Evolutionary conservation across 2,113 vertebrate species (phyloP).

Genomic region (Cyanocitta stelleri): DNA sequence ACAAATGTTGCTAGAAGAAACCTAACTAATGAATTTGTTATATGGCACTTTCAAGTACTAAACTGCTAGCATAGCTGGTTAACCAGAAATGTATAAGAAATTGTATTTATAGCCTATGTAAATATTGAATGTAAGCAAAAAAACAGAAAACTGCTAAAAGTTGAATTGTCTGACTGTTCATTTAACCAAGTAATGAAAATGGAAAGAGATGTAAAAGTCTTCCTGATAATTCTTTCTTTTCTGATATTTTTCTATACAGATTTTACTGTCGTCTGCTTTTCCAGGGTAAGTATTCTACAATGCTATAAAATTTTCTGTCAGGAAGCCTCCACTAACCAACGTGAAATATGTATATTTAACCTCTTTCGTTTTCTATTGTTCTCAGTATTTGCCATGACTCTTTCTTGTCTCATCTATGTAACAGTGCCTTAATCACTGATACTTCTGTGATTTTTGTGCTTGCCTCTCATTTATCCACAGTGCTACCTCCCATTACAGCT

Average conservation of each 20-base stretch:
- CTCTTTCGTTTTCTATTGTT: not conserved
- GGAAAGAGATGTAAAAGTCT: not conserved
- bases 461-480: not conserved
- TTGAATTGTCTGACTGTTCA: not conserved
- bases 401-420: not conserved
- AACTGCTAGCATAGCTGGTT: not conserved
- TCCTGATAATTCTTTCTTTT: not conserved
- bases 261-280: not conserved
- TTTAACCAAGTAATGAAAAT: not conserved
- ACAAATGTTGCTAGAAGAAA: not conserved
- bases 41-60: not conserved
- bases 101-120: not conserved
- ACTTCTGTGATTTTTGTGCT: not conserved
- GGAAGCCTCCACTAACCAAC: not conserved
- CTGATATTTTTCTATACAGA: not conserved
- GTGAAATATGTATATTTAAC: not conserved
- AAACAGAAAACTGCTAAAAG: not conserved
- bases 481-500: not conserved
- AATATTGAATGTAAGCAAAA: not conserved
- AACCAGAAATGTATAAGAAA: not conserved
- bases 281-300: not conserved
- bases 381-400: not conserved
- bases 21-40: not conserved
- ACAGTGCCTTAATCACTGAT: not conserved
- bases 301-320: not conserved